Evolutionary conservation across 2,888 invertebrate species (phyloP).

Genomic region (Muscina levida): DNA sequence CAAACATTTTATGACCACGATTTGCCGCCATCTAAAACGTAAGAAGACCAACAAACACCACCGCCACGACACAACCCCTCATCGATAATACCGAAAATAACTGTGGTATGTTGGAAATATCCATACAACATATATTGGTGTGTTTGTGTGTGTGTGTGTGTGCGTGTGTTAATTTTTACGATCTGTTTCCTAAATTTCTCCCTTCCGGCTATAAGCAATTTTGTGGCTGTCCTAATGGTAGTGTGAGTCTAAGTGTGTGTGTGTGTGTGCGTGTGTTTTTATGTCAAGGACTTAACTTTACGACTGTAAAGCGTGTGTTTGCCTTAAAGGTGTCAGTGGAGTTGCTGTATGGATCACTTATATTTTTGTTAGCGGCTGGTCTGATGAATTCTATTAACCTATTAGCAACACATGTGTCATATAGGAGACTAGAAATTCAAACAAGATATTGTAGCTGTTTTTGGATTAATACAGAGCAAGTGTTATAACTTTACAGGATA

Average conservation of each 20-base stretch:
- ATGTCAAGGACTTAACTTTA: conserved; percentile 53
- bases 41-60: too few species aligned
- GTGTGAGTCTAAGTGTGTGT: too few species aligned
- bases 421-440: too few species aligned
- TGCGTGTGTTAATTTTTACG: background rate
- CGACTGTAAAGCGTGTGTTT: conserved; percentile 54
- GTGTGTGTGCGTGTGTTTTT: background rate
- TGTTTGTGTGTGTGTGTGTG: background rate
- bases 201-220: background rate
- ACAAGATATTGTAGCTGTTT: too few species aligned
- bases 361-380: background rate
- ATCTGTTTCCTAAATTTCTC: background rate
- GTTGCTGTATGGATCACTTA: conserved; percentile 25
- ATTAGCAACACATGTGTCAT: background rate
- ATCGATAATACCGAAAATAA: background rate
- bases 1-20: conserved; percentile 45
- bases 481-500: too few species aligned
- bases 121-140: background rate
- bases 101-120: conserved; percentile 13
- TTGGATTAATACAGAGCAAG: too few species aligned
- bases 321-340: conserved; percentile 40
- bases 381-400: conserved; percentile 48
- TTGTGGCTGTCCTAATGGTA: background rate
- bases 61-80: background rate
- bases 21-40: background rate